Evolutionary conservation across 2,113 vertebrate species (phyloP).

Genomic region (Datnioides undecimradiatus): DNA sequence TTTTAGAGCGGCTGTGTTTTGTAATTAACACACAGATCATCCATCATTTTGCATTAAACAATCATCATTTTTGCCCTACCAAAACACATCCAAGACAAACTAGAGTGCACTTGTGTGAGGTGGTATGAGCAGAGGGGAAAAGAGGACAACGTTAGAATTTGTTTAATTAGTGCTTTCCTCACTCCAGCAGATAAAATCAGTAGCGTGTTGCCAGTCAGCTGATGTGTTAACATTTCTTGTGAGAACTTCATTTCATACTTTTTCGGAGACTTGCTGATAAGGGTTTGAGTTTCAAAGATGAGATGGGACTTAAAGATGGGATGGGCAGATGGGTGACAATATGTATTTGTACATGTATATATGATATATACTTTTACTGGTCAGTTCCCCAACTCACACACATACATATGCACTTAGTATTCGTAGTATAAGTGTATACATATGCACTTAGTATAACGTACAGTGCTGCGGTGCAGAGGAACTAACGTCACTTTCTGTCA

Average conservation of each 20-base stretch:
- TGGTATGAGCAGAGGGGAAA: constrained; percentile 18
- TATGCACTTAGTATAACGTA: not conserved
- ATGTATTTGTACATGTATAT: too few species aligned
- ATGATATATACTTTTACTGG: constrained; percentile 2
- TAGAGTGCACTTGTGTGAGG: constrained; percentile 14
- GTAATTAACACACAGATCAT: not conserved
- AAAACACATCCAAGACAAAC: not conserved
- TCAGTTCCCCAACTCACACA: constrained; percentile 1
- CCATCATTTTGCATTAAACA: not conserved
- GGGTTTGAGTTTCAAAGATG: constrained; percentile 77
- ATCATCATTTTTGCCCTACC: not conserved
- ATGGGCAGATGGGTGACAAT: not conserved
- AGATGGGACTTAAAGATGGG: constrained; percentile 71
- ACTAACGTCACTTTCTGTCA: not conserved
- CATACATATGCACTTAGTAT: not conserved
- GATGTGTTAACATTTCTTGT: constrained; percentile 62
- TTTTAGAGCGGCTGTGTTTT: not conserved
- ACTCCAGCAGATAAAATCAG: constrained; percentile 67
- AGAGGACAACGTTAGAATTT: constrained; percentile 43
- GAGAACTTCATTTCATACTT: constrained; percentile 75
- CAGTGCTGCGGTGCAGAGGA: not conserved
- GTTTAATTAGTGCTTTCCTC: constrained; percentile 69
- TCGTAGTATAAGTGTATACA: too few species aligned
- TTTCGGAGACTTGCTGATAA: constrained; percentile 72
- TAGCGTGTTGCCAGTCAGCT: constrained; percentile 67